Conservation (phyloP, 2,797 vertebrate species). For the Hyperoplus immaculatus region DNA sequence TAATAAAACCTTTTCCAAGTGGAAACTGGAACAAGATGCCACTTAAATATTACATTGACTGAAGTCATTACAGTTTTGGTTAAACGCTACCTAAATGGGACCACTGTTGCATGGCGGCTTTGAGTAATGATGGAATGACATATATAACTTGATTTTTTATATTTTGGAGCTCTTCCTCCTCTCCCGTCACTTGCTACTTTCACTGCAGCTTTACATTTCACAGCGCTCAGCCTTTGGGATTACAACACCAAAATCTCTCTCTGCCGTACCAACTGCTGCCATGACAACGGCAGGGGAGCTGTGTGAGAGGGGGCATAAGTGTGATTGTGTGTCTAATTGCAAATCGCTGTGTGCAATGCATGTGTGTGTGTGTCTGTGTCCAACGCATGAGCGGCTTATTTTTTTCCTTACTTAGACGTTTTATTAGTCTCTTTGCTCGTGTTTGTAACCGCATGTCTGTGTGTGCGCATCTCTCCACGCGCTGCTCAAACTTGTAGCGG, state of each 20-base stretch:
- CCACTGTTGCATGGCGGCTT: constrained; percentile 33
- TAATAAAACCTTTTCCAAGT: constrained; percentile 25
- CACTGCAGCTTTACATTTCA: constrained; percentile 80
- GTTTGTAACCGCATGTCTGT: neutral
- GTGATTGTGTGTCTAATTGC: constrained; percentile 77
- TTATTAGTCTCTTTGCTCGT: neutral
- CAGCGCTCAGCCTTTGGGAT: constrained; percentile 80
- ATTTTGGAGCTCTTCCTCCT: constrained; percentile 30
- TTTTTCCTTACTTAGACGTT: neutral
- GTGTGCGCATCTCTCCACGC: constrained; percentile 7
- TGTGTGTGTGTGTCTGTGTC: constrained; percentile 36
- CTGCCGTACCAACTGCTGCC: constrained; percentile 83
- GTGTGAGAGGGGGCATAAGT: constrained; percentile 61
- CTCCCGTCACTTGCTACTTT: constrained; percentile 50
- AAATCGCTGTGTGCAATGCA: constrained; percentile 31
- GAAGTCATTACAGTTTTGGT: constrained; percentile 26
- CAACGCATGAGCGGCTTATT: constrained; percentile 34
- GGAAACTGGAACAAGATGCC: constrained; percentile 36
- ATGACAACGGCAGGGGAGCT: constrained; percentile 86
- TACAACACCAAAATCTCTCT: constrained; percentile 81
- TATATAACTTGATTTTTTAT: constrained; percentile 18
- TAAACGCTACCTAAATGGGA: constrained; percentile 27
- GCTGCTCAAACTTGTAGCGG: constrained; percentile 2
- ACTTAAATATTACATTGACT: constrained; percentile 6
- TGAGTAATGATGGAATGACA: constrained; percentile 38